Conservation (phyloP, 2,113 vertebrate species). For the Silurus asotus region DNA sequence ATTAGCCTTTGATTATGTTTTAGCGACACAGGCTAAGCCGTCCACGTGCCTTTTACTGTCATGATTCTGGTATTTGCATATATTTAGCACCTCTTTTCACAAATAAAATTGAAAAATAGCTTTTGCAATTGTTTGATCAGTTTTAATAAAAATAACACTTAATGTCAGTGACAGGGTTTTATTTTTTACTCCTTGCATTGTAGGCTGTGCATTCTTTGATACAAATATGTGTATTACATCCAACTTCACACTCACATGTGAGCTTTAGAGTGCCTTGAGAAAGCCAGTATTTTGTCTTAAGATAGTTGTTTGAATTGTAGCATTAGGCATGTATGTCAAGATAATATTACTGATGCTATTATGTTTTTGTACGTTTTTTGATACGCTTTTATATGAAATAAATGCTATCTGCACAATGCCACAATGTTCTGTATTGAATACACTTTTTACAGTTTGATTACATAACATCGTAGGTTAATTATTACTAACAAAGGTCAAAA, state of each 20-base stretch:
- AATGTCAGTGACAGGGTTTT: neutral
- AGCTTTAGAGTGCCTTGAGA: conserved; percentile 39
- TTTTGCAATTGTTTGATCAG: neutral
- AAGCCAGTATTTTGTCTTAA: conserved; percentile 48
- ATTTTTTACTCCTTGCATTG: neutral
- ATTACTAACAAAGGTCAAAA: neutral
- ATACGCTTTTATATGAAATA: conserved; percentile 55
- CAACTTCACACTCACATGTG: neutral
- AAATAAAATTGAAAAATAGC: neutral
- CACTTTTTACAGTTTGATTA: neutral
- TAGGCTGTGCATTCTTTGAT: neutral
- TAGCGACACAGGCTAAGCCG: neutral
- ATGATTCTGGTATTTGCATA: neutral
- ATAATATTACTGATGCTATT: conserved; percentile 35
- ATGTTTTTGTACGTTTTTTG: conserved; percentile 48
- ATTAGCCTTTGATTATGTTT: neutral
- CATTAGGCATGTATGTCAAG: conserved; percentile 33
- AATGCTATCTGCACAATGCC: conserved; percentile 42
- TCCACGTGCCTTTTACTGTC: neutral
- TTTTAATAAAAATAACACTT: neutral
- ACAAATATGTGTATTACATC: conserved; percentile 11
- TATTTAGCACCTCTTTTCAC: conserved; percentile 36
- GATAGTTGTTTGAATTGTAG: conserved; percentile 27
- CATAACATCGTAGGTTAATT: neutral
- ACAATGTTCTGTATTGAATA: neutral